Evolutionary conservation across 2,888 invertebrate species (phyloP).

Genomic region (Nycteola revayana): DNA sequence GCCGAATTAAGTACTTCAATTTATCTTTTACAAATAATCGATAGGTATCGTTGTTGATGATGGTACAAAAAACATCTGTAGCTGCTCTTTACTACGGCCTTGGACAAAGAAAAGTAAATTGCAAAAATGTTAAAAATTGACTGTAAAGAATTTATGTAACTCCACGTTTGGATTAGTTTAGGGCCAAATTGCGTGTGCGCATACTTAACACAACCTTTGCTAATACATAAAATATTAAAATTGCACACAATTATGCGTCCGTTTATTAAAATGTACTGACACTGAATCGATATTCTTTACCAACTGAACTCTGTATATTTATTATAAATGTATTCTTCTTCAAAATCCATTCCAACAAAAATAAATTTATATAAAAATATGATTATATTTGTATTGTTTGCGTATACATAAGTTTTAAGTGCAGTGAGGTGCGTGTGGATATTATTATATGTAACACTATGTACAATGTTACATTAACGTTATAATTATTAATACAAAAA

Average conservation of each 20-base stretch:
- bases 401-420: conserved; percentile 29
- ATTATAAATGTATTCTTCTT: conserved; percentile 5
- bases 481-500: conserved; percentile 15
- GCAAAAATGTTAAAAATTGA: too few species aligned
- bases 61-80: too few species aligned
- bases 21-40: too few species aligned
- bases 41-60: too few species aligned
- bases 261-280: conserved; percentile 4
- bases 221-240: conserved; percentile 56
- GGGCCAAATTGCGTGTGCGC: conserved; percentile 45
- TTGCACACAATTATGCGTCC: conserved; percentile 63
- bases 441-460: too few species aligned
- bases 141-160: conserved; percentile 24
- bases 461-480: conserved; percentile 4
- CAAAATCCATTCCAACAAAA: conserved; percentile 12
- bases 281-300: conserved; percentile 12
- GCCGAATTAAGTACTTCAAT: too few species aligned
- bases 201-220: conserved; percentile 61
- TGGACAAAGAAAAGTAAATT: too few species aligned
- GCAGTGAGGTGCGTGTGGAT: conserved; percentile 7
- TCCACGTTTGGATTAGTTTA: conserved; percentile 23
- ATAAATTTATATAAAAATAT: conserved; percentile 30
- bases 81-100: too few species aligned
- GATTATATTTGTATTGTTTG: conserved; percentile 20
- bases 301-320: conserved; percentile 7